Conservation (phyloP, 2,113 vertebrate species). For the Ivindomyrus marchei region DNA sequence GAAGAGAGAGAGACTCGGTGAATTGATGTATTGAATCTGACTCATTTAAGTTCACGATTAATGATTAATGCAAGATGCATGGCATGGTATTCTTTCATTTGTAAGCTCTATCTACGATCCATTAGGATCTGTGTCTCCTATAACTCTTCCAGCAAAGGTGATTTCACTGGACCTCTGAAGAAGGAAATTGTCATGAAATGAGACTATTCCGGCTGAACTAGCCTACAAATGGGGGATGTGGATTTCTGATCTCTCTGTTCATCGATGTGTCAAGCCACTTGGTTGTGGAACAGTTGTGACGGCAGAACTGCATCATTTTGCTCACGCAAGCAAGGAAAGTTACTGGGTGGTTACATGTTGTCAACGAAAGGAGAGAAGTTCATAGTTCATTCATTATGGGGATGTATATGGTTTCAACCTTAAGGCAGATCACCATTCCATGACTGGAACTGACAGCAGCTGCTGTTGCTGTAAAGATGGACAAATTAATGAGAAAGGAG, state of each 20-base stretch:
- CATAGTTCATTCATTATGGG: neutral
- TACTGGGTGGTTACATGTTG: neutral
- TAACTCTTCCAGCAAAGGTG: neutral
- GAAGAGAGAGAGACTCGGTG: no score
- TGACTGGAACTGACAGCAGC: neutral
- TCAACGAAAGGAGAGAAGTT: neutral
- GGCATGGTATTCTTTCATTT: neutral
- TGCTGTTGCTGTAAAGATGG: constrained; percentile 1
- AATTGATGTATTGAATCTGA: neutral
- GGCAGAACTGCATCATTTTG: neutral
- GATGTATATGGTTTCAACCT: neutral
- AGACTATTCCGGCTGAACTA: neutral
- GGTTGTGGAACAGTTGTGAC: neutral
- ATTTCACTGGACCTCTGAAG: neutral
- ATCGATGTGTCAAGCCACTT: neutral
- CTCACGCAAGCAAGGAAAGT: neutral
- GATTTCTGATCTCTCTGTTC: neutral
- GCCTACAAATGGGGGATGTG: neutral
- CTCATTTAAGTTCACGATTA: neutral
- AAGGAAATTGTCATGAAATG: neutral
- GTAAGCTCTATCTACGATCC: neutral
- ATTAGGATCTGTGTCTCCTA: neutral
- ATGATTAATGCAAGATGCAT: neutral
- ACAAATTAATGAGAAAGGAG: neutral
- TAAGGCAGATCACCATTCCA: neutral